These are phyloP conservation scores for Limnodromus scolopaceus DNA, from an alignment of 2,797 vertebrate species.

Conservation along the genomic window DNA sequence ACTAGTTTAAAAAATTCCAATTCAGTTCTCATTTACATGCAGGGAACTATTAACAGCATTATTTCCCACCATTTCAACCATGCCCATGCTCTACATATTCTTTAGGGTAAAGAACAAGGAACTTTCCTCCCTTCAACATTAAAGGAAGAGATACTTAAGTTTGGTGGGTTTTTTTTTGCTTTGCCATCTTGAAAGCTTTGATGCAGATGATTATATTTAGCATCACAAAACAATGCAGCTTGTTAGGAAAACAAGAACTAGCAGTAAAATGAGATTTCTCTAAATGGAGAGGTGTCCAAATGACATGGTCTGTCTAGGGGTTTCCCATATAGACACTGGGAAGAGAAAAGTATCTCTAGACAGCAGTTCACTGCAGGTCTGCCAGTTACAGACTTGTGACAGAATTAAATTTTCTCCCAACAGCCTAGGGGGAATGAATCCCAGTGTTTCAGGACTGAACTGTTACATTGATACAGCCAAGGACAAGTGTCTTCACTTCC, in stretches of 20 bases:
- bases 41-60: background rate
- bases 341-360: background rate
- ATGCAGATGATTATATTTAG: background rate
- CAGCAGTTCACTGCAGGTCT: background rate
- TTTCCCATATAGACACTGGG: background rate
- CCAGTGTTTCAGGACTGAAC: background rate
- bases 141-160: background rate
- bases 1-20: background rate
- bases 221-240: background rate
- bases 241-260: background rate
- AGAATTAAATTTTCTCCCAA: background rate
- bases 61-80: background rate
- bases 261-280: background rate
- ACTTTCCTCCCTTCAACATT: background rate
- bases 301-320: background rate
- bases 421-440: background rate
- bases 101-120: background rate
- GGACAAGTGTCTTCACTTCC: background rate
- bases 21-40: background rate
- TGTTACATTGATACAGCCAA: background rate
- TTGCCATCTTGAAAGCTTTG: background rate
- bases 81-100: background rate
- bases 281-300: background rate
- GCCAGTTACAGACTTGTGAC: background rate
- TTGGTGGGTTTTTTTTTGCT: background rate